Evolutionary conservation across 2,113 vertebrate species (phyloP).

Genomic region (Cygnus atratus): DNA sequence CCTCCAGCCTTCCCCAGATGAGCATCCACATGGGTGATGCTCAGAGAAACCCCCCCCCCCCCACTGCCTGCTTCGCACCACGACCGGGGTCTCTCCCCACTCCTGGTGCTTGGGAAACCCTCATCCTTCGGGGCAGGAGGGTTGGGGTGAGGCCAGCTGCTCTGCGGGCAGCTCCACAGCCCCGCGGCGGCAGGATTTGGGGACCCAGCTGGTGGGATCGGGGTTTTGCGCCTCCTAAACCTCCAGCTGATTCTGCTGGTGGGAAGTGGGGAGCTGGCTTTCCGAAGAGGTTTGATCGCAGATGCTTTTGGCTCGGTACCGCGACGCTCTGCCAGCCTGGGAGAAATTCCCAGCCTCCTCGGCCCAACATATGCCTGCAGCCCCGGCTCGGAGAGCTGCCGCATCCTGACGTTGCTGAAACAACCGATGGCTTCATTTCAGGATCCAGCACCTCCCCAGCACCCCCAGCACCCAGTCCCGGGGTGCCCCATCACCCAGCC

Average conservation of each 20-base stretch:
- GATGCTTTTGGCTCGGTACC: background rate
- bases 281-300: background rate
- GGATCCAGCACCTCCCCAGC: fast-evolving
- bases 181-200: background rate
- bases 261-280: background rate
- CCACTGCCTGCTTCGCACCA: background rate
- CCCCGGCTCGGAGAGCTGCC: background rate
- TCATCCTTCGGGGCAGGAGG: background rate
- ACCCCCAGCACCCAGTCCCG: fast-evolving
- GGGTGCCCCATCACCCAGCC: background rate
- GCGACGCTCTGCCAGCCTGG: background rate
- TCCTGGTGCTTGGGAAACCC: background rate
- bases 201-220: background rate
- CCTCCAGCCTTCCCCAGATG: background rate
- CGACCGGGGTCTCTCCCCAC: fast-evolving
- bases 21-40: fast-evolving
- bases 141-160: background rate
- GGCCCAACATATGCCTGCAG: background rate
- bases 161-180: background rate
- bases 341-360: background rate
- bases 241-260: background rate
- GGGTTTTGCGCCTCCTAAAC: background rate
- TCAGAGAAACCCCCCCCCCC: background rate
- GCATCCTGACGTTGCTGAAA: fast-evolving
- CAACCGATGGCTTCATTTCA: fast-evolving